Conservation (phyloP, 35 echinoderm and acorn worm genomes). For the Ptychodera flava region DNA sequence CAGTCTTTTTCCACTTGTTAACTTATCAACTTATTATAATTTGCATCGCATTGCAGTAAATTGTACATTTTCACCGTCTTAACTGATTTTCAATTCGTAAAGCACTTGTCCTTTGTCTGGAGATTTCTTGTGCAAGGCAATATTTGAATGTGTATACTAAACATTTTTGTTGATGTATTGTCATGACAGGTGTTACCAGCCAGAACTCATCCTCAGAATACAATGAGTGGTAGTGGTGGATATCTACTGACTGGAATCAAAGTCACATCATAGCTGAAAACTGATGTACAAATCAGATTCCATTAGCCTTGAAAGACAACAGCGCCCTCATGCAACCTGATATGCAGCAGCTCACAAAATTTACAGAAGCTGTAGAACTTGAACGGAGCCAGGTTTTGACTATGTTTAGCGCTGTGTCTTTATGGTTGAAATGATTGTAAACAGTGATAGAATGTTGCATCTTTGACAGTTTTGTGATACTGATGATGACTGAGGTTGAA, state of each 20-base stretch:
- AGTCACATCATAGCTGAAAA: slow-evolving; percentile 12
- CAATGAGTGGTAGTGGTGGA: slow-evolving; percentile 73
- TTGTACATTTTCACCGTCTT: not conserved
- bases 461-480: not conserved
- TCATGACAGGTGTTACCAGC: not conserved
- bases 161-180: not conserved
- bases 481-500: not conserved
- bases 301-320: not conserved
- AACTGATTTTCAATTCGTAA: not conserved
- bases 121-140: not conserved
- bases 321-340: not conserved
- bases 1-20: not conserved
- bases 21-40: not conserved
- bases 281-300: not conserved
- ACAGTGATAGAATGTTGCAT: not conserved
- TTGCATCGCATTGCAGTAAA: not conserved
- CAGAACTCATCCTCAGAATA: slow-evolving; percentile 69
- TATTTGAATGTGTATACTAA: not conserved
- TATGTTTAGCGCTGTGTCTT: not conserved
- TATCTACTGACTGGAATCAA: slow-evolving; percentile 74
- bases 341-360: not conserved
- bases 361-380: not conserved
- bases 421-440: not conserved
- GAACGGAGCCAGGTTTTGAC: not conserved
- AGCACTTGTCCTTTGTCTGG: not conserved